Base-by-base conservation (phyloP, 37 sponge, comb jelly and placozoan species). In the Chondrilla cf. caribensis region DNA sequence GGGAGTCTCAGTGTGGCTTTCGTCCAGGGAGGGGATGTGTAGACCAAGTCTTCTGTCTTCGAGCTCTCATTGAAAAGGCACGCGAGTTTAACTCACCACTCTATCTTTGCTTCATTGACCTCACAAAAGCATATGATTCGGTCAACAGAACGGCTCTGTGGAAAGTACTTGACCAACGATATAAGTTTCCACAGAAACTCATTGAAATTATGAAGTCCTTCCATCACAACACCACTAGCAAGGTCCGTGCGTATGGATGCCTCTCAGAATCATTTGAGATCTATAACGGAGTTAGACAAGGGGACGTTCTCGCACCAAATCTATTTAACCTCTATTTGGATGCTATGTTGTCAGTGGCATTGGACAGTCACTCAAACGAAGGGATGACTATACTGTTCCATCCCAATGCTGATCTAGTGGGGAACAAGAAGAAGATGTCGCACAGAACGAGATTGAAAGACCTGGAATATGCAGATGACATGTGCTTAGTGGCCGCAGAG, bases 1-100 rank as follows among this genome's bases (percentile, higher is more conserved):
- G 54, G 5, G 83, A 82, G 36, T 42, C 28, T 4, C 70, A 85
- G 85, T 78, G 85, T 79, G 85, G 85, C 5, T 85, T 85, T 14
- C 33, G 70, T 11, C 65, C 28, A 31, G 78, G 78, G 3, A 4
- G 68, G 11, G 58, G 76, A 1, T 84, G 84, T 51, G 36, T 70
- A 2, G 83, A 83, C 32, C 83, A 83, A 35, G 15, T 83, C 2
- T 83, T 83, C 58, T 51, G 6, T 15, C 58, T 70, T 22, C 22
- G 83, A 25, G 22, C 28, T 0, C 58, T 78, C 1, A 24, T 31
- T 43, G 58, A 78, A 33, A 78, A 78, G 58, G 31, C 58, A 1
- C 24, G 31, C 1, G 73, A 70, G 73, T 71, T 29, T 5, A 1
- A 70, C 37, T 5, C n/a, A 1, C 83, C 72, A 2, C 6, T 70